Conservation (phyloP, 2,888 invertebrate species). For the Amphimallon solstitiale region DNA sequence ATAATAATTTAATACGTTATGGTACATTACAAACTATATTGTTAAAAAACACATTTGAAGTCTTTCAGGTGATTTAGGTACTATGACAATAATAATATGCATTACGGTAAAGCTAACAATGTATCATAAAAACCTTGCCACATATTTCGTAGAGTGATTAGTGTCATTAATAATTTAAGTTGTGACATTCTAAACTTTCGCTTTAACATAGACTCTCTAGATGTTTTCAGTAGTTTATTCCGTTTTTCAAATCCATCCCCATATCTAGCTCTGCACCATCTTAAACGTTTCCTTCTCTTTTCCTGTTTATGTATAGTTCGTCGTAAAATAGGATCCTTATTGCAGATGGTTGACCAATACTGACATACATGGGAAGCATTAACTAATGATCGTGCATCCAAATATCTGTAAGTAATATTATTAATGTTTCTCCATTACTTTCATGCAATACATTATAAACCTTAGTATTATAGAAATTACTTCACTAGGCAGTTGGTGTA, state of each 20-base stretch:
- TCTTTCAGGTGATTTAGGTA: no score
- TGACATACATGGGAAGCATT: slow-evolving; percentile 33
- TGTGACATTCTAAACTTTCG: slow-evolving; percentile 25
- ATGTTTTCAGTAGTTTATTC: slow-evolving; percentile 17
- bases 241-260: slow-evolving; percentile 31
- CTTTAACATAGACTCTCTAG: slow-evolving; percentile 26
- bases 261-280: slow-evolving; percentile 36
- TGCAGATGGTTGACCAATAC: slow-evolving; percentile 27
- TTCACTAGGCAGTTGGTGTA: slow-evolving; percentile 30
- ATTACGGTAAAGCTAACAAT: slow-evolving; percentile 13
- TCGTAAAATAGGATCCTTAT: slow-evolving; percentile 27
- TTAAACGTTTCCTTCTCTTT: slow-evolving; percentile 22
- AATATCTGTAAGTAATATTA: slow-evolving; percentile 15
- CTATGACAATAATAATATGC: neutral
- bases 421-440: no score
- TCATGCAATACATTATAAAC: neutral
- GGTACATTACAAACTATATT: no score
- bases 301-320: slow-evolving; percentile 20
- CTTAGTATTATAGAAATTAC: slow-evolving; percentile 31
- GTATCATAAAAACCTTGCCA: slow-evolving; percentile 33
- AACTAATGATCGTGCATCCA: slow-evolving; percentile 30
- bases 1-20: no score
- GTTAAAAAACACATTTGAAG: no score
- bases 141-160: slow-evolving; percentile 31
- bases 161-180: slow-evolving; percentile 22